Evolutionary conservation across 2,113 vertebrate genomes (phyloP), one percentile per base, ranked within the genome.

Genomic region (Motacilla alba): DNA sequence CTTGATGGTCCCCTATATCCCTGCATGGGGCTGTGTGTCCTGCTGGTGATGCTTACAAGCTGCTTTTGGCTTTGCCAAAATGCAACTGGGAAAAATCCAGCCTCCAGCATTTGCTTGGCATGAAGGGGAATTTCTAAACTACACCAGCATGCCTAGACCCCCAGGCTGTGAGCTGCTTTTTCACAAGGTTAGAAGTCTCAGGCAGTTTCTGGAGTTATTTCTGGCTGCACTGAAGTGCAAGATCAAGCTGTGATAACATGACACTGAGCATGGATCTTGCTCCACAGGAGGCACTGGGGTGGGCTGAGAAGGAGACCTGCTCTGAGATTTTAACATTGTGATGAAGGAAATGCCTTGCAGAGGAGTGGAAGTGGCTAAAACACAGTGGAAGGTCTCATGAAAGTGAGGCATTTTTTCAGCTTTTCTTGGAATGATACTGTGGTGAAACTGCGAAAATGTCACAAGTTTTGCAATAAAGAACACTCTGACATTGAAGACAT

Each of bases 81-180:
- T 0, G 31, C n/a, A n/a, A 1, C 13, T 1, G 9, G 70, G 44
- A 83, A 67, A 78, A 76, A 52, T 39, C 24, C 67, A 93, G 20
- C 72, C 39, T 50, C 7, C 0, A 11, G 39, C 0, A 1, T 28
- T 66, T 30, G 35, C 69, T 33, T 31, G 59, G 22, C 35, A 13
- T 2, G 1, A 37, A 58, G 33, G 15, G 11, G 35, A 39, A 62
- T 53, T 2, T 6, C n/a, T 39, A 23, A 66, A 17, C 60, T 21
- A 15, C 14, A 3, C 1, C 0, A 5, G 22, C 55, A 41, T 2
- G 41, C 43, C 3, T 9, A 30, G 22, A 27, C 22, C n/a, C 0
- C n/a, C 0, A 1, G 55, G 22, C 44, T 72, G 53, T 6, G 2
- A 2, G 3, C 27, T 67, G 39, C 52, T 72, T 82, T 68, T 63